Base-by-base conservation (phyloP, 2,888 invertebrate genomes). In the Xylota sylvarum region DNA sequence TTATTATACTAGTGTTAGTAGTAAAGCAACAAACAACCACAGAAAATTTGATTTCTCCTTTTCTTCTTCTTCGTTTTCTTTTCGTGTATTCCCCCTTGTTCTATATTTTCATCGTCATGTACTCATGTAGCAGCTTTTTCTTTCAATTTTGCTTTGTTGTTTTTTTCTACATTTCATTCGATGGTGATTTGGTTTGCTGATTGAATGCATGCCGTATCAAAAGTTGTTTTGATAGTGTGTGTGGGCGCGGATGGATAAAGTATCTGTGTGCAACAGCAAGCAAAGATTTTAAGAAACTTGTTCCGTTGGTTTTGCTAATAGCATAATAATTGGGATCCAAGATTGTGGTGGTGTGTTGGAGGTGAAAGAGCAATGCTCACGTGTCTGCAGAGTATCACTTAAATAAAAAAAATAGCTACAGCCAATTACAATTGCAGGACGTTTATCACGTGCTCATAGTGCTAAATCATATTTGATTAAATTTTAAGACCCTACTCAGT, bases 81-180 rank as follows among this genome's bases (percentile, higher is more conserved):
- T 69, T 50, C 9, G 14, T 7, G 27, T 70, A 67, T 10, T 35
- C 19, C 69, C 12, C 30, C 17, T 17, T 27, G 40, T 55, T 43
- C 40, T 30, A 55, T 30, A 55, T 72, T 58, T 43, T 37, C 6
- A 70, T 46, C 37, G n/a, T 14, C 1, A 7, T 69, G 43, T 69
- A 70, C n/a, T n/a, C 14, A 35, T 69, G 43, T 69, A 70, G 65
- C 56, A 81, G 76, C 62, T 56, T 80, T 80, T 74, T 72, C 56
- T 72, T 58, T 72, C 76, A 27, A 81, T 77, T 81, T 56, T 48
- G 69, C 64, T 85, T 85, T 81, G 81, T 76, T 85, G 85, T 85
- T 85, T 85, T 85, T 85, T 85, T 85, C 85, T 37, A 62, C 64
- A 80, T 60, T 64, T 62, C 27, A 17, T 65, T 69, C 40, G 50